Evolutionary conservation across 2,113 vertebrate genomes (phyloP).

Genomic region (Taurulus bubalis): DNA sequence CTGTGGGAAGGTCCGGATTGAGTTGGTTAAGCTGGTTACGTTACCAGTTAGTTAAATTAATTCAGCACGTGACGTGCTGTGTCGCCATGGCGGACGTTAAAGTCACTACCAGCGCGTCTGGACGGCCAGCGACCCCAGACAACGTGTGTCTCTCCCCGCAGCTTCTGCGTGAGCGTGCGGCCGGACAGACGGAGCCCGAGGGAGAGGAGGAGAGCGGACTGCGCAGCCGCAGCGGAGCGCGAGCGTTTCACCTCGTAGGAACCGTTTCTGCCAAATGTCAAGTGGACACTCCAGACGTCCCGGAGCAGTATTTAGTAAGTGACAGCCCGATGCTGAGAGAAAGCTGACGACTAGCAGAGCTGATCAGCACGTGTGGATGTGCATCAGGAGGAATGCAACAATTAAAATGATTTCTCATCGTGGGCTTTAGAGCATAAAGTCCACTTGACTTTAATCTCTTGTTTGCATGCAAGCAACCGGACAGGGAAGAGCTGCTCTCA

Average conservation of each 20-base stretch:
- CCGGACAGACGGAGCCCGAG: slow-evolving; percentile 59
- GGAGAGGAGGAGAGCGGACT: slow-evolving; percentile 36
- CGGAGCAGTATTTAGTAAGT: slow-evolving; percentile 86
- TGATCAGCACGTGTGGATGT: too few species aligned
- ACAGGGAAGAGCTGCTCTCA: slow-evolving; percentile 81
- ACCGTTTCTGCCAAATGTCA: slow-evolving; percentile 74
- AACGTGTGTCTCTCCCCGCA: not conserved
- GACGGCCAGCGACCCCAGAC: not conserved
- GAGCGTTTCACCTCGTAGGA: slow-evolving; percentile 87
- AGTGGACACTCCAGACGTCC: slow-evolving; percentile 65
- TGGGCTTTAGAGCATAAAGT: not conserved
- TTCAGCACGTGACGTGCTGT: too few species aligned
- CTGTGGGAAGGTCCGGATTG: not conserved
- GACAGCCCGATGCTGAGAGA: too few species aligned
- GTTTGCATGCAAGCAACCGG: slow-evolving; percentile 65
- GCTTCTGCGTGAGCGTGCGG: not conserved
- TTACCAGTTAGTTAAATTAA: not conserved
- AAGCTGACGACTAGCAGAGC: too few species aligned
- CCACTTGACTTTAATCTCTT: not conserved
- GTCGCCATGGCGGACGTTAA: too few species aligned
- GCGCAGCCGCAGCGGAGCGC: slow-evolving; percentile 31
- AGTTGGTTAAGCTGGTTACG: too few species aligned
- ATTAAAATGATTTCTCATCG: not conserved
- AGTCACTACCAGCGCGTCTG: too few species aligned
- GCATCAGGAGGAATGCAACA: too few species aligned